phyloP scores from a whole-genome alignment of 1,140 invertebrate species.

The Nymphalis io region DNA sequence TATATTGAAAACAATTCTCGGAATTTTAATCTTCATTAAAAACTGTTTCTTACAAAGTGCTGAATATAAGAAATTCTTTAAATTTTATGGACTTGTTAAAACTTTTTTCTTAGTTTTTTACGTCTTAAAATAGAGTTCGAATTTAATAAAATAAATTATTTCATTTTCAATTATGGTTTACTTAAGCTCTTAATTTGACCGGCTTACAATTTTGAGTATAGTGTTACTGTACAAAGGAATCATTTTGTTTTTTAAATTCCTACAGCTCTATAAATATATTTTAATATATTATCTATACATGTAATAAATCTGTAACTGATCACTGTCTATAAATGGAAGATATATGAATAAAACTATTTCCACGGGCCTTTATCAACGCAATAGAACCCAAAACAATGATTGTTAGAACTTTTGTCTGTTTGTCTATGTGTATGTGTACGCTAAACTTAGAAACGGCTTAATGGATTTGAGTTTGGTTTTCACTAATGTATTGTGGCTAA shows the following conservation, averaged over 20 bases:
- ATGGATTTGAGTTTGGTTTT: too few species aligned
- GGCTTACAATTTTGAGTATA: not conserved
- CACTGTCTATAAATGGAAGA: too few species aligned
- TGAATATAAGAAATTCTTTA: slow-evolving; percentile 6
- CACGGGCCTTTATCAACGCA: too few species aligned
- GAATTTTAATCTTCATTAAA: slow-evolving; percentile 9
- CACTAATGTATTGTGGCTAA: too few species aligned
- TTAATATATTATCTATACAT: too few species aligned
- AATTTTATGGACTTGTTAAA: slow-evolving; percentile 7
- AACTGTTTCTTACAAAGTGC: not conserved
- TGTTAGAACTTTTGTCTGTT: too few species aligned
- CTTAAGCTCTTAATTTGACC: slow-evolving; percentile 12
- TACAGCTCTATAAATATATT: not conserved
- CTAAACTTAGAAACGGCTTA: too few species aligned
- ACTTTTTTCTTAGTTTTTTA: slow-evolving; percentile 8
- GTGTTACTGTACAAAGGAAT: not conserved
- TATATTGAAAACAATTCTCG: not conserved
- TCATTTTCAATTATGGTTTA: slow-evolving; percentile 10
- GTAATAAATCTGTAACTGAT: too few species aligned
- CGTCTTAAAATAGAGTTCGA: slow-evolving; percentile 17
- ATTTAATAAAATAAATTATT: slow-evolving; percentile 11
- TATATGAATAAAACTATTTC: too few species aligned
- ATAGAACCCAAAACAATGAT: too few species aligned
- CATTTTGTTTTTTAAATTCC: not conserved
- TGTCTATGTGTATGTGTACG: too few species aligned